Conservation (phyloP, 2,888 invertebrate species). For the Mayetiola destructor region DNA sequence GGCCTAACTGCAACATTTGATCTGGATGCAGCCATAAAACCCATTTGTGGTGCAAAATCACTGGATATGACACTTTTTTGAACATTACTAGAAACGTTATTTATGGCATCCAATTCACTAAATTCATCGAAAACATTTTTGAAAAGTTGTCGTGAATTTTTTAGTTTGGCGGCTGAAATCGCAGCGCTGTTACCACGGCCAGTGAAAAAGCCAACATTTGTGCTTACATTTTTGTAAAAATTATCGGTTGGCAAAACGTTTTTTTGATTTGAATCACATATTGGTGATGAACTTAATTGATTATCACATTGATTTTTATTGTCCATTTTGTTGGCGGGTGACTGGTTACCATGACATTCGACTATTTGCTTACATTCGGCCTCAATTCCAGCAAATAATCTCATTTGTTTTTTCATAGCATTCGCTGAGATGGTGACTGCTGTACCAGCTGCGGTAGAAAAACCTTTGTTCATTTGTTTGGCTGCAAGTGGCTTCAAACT, state of each 20-base stretch:
- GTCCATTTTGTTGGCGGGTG: background rate
- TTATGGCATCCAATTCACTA: background rate
- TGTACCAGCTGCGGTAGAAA: background rate
- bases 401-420: background rate
- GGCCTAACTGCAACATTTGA: too few relatives aligned
- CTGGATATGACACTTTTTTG: background rate
- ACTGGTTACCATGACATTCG: background rate
- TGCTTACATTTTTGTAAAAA: too few relatives aligned
- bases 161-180: too few relatives aligned
- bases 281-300: background rate
- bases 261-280: background rate
- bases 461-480: background rate
- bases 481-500: background rate
- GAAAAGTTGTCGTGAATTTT: background rate
- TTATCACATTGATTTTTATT: background rate
- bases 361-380: background rate
- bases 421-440: background rate
- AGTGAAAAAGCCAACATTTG: too few relatives aligned
- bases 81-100: background rate
- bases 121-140: background rate
- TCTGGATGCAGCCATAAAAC: background rate
- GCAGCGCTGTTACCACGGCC: too few relatives aligned
- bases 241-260: too few relatives aligned
- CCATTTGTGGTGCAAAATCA: background rate
- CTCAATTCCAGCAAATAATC: background rate